Conservation (phyloP, 2,797 vertebrate genomes). For the Nannoperca australis region DNA sequence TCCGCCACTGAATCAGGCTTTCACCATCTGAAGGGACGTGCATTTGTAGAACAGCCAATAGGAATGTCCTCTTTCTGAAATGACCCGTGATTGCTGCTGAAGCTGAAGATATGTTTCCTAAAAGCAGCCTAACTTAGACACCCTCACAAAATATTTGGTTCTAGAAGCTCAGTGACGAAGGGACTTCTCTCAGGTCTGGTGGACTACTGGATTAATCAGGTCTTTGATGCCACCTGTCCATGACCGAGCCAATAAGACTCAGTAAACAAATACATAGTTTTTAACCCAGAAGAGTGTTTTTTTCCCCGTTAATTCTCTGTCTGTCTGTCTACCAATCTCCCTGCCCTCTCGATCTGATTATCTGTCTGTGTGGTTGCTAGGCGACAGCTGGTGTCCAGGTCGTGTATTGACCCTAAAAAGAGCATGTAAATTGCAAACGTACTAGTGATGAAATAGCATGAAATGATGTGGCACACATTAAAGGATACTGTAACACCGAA, state of each 20-base stretch:
- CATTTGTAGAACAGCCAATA: no score
- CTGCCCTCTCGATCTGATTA: conserved; percentile 32
- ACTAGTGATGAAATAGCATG: not conserved
- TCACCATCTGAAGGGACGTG: no score
- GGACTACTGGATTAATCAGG: not conserved
- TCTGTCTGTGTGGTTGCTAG: conserved; percentile 53
- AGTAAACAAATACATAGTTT: conserved; percentile 4
- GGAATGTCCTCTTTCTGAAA: no score
- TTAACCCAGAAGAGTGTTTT: not conserved
- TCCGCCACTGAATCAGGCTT: no score
- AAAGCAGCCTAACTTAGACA: not conserved
- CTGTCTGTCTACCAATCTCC: conserved; percentile 24
- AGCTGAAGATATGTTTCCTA: not conserved
- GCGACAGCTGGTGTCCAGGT: conserved; percentile 52
- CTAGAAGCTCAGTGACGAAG: no score
- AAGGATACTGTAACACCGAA: conserved; percentile 20
- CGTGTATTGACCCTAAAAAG: conserved; percentile 16
- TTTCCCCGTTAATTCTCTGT: conserved; percentile 13
- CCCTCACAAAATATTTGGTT: no score
- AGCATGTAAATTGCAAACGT: conserved; percentile 40
- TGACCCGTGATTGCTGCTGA: no score
- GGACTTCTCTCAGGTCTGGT: no score
- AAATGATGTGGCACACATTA: conserved; percentile 35
- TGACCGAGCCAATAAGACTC: not conserved
- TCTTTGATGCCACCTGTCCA: conserved; percentile 16